A percentile compares a stretch with the other conserved stretches of the same genome.
Evolutionary conservation across 2,888 invertebrate genomes (phyloP).

Genomic region (Phalera bucephala): DNA sequence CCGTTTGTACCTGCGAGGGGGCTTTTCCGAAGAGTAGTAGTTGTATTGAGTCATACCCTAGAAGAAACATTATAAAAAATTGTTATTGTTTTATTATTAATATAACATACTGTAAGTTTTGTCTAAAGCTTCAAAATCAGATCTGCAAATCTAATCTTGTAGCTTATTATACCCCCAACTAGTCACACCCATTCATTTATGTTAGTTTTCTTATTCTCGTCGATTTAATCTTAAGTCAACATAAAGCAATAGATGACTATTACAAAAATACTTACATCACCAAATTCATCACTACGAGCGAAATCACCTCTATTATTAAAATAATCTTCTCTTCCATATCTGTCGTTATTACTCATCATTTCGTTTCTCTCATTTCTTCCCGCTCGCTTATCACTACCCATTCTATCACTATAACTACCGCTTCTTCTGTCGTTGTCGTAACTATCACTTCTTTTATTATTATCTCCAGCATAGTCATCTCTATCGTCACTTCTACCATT

Average conservation of each 20-base stretch:
- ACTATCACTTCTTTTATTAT: conserved; percentile 27
- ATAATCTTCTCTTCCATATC: conserved; percentile 32
- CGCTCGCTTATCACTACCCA: conserved; percentile 10
- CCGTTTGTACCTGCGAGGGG: conserved; percentile 55
- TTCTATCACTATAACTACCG: conserved; percentile 6
- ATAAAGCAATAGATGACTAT: too few relatives aligned
- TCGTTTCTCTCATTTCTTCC: conserved; percentile 22
- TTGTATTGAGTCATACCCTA: conserved; percentile 45
- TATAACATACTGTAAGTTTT: too few relatives aligned
- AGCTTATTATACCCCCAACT: too few relatives aligned
- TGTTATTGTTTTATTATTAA: not conserved
- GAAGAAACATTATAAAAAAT: conserved; percentile 8
- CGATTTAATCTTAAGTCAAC: too few relatives aligned
- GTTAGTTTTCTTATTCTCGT: too few relatives aligned
- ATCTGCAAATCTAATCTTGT: too few relatives aligned
- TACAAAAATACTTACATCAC: conserved; percentile 55
- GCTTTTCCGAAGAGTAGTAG: conserved; percentile 43
- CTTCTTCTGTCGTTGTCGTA: conserved; percentile 6
- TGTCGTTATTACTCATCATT: conserved; percentile 22
- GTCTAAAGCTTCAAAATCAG: too few relatives aligned
- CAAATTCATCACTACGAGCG: conserved; percentile 48
- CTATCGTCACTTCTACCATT: conserved; percentile 26
- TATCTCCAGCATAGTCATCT: conserved; percentile 32
- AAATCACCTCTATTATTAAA: conserved; percentile 47
- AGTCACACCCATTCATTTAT: too few relatives aligned